Conservation (phyloP, 37 sponge, comb jelly and placozoan genomes). For the Cliona cf. orientalis region DNA sequence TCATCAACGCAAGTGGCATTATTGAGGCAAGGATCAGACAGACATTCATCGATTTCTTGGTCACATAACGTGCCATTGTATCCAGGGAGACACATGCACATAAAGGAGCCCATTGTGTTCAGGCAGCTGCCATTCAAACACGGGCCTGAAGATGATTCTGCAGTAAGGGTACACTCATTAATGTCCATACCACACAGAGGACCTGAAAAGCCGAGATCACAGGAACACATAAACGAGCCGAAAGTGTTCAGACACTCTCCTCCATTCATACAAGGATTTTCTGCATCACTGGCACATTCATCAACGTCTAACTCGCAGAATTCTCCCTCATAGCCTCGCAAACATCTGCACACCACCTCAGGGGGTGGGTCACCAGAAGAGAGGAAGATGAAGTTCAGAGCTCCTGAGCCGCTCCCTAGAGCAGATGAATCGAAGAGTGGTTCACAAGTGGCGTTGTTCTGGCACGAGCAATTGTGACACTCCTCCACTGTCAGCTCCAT, state of each 20-base stretch:
- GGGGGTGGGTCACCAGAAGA: not conserved
- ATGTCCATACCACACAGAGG: constrained; percentile 39
- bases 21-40: constrained; percentile 33
- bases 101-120: not conserved
- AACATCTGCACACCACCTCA: constrained; percentile 46
- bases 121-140: constrained; percentile 50
- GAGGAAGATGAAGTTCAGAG: not conserved
- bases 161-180: constrained; percentile 45
- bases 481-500: constrained; percentile 48
- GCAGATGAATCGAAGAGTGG: not conserved
- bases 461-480: constrained; percentile 61
- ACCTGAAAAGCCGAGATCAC: constrained; percentile 72
- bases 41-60: constrained; percentile 69
- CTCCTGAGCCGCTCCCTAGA: not conserved
- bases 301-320: constrained; percentile 56
- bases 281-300: constrained; percentile 44
- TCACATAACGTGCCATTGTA: constrained; percentile 62
- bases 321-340: constrained; percentile 53
- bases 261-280: constrained; percentile 34
- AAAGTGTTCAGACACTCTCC: constrained; percentile 32
- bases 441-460: constrained; percentile 55
- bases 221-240: constrained; percentile 31
- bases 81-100: constrained; percentile 45
- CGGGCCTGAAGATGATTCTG: too few species aligned
- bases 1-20: constrained; percentile 47